Conservation (phyloP, 2,888 invertebrate species). For the Pediacus dermestoides region DNA sequence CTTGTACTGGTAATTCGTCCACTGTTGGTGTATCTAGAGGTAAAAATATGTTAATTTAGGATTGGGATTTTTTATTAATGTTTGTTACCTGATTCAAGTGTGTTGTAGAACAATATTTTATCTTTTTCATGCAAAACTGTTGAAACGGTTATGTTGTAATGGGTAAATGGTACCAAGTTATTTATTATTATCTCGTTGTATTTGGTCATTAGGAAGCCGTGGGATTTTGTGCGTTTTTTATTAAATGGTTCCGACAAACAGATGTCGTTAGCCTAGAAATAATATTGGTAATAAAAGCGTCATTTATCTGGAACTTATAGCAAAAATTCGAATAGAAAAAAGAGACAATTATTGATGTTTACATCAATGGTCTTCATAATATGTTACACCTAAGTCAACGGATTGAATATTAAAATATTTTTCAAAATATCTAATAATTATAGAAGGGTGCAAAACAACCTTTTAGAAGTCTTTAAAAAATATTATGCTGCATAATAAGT, state of each 20-base stretch:
- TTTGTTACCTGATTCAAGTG: conserved; percentile 38
- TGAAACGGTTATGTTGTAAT: conserved; percentile 39
- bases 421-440: no score
- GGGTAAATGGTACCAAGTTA: conserved; percentile 40
- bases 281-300: no score
- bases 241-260: conserved; percentile 30
- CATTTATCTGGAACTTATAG: no score
- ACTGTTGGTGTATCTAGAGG: conserved; percentile 34
- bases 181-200: conserved; percentile 33
- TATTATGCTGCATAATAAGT: no score
- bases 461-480: no score
- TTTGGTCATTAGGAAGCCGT: conserved; percentile 39
- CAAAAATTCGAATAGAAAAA: no score
- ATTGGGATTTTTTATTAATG: conserved; percentile 1
- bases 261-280: conserved; percentile 36
- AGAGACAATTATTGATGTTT: no score
- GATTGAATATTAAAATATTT: no score
- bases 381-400: no score
- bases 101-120: conserved; percentile 28
- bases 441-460: no score
- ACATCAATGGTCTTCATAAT: no score
- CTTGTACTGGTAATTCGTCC: conserved; percentile 38
- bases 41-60: conserved; percentile 3
- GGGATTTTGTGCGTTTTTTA: conserved; percentile 36
- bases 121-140: conserved; percentile 37